These are phyloP conservation scores for Chrysodeixis includens DNA, from an alignment of 2,888 invertebrate species.

Conservation along the genomic window DNA sequence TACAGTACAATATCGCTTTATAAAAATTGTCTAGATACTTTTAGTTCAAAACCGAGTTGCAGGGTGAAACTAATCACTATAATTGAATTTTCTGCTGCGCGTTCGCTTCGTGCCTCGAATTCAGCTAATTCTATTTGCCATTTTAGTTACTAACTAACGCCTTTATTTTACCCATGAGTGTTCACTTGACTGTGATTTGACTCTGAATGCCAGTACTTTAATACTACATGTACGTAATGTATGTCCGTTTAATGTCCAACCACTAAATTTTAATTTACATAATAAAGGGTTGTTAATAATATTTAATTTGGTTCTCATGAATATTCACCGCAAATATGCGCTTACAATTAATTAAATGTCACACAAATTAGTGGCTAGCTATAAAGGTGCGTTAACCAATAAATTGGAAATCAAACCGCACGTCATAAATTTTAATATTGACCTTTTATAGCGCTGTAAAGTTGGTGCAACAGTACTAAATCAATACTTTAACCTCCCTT, in stretches of 20 bases:
- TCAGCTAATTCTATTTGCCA: conserved; percentile 78
- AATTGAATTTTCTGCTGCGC: conserved; percentile 83
- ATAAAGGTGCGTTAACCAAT: conserved; percentile 34
- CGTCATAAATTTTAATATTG: conserved; percentile 22
- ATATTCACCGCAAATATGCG: conserved; percentile 41
- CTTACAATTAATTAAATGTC: conserved; percentile 46
- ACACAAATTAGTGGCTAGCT: conserved; percentile 41
- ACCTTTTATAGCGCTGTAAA: background rate
- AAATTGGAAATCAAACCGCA: conserved; percentile 46
- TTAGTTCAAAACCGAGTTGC: conserved; percentile 75
- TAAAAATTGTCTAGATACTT: conserved; percentile 64
- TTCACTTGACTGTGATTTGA: conserved; percentile 60
- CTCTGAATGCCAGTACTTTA: conserved; percentile 41
- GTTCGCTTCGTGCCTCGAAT: conserved; percentile 79
- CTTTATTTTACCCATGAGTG: conserved; percentile 73
- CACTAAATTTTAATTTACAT: conserved; percentile 43
- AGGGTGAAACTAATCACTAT: conserved; percentile 83
- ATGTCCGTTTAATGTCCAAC: conserved; percentile 18
- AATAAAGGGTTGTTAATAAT: conserved; percentile 28
- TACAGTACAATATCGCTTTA: conserved; percentile 60
- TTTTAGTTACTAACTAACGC: conserved; percentile 76
- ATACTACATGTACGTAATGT: conserved; percentile 13
- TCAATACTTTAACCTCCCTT: background rate
- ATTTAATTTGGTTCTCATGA: conserved; percentile 40
- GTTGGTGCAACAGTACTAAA: background rate